Conservation (phyloP, 2,113 vertebrate species). For the Protobothrops flavoviridis region DNA sequence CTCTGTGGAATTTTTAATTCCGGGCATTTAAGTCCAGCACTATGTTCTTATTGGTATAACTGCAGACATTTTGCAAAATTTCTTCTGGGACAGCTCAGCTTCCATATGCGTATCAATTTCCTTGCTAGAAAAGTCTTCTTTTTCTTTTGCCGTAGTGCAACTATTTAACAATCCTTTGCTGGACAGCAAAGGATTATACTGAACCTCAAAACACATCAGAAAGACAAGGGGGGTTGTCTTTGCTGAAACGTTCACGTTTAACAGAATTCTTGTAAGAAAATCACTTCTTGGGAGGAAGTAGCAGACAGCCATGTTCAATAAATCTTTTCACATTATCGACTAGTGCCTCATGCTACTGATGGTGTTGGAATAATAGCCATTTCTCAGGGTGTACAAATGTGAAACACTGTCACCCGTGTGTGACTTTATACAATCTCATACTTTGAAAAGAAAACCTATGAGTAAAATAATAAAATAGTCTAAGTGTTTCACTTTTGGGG, state of each 20-base stretch:
- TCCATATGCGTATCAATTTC: accelerated
- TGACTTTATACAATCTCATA: not conserved
- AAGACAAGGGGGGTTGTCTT: not conserved
- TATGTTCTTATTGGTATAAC: not conserved
- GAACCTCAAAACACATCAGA: not conserved
- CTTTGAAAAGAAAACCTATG: not conserved
- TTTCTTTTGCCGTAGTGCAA: not conserved
- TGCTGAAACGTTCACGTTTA: not conserved
- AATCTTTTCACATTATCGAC: not conserved
- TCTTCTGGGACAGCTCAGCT: not conserved
- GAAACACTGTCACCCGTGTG: not conserved
- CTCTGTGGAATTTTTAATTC: not conserved
- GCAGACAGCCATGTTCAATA: not conserved
- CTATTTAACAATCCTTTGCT: not conserved
- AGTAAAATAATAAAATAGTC: not conserved
- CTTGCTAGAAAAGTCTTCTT: constrained; percentile 6
- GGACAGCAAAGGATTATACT: not conserved
- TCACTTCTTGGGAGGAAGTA: not conserved
- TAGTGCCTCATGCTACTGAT: not conserved
- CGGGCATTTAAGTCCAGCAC: not conserved
- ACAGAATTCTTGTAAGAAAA: not conserved
- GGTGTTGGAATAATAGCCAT: no score
- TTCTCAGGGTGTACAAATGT: not conserved
- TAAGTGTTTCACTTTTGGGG: not conserved
- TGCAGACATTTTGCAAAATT: not conserved